Percentiles rank a stretch among this genome's conserved stretches.
These are phyloP conservation scores for Channa maculata DNA, from an alignment of 2,113 vertebrate genomes.

Conservation along the genomic window DNA sequence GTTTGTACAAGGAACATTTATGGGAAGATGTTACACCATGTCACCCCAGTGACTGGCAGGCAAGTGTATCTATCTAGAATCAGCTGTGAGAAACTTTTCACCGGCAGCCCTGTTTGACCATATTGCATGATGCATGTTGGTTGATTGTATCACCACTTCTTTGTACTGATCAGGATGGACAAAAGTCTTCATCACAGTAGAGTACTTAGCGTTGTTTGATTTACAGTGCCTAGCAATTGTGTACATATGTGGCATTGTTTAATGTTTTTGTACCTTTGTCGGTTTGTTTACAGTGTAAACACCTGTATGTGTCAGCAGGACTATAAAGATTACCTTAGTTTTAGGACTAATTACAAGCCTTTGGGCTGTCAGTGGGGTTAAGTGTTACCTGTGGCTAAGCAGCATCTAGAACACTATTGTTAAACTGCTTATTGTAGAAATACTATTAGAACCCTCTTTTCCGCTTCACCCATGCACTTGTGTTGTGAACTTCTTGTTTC, in stretches of 20 bases:
- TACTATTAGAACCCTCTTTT: constrained; percentile 44
- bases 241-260: neutral
- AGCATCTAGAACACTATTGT: constrained; percentile 43
- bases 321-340: constrained; percentile 14
- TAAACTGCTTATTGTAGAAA: constrained; percentile 43
- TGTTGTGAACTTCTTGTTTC: neutral
- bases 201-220: neutral
- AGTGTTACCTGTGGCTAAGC: constrained; percentile 58
- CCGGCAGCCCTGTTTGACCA: constrained; percentile 41
- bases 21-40: constrained; percentile 23
- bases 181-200: neutral
- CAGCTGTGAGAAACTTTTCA: constrained; percentile 43
- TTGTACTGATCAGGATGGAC: neutral
- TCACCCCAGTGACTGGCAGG: constrained; percentile 21
- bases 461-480: constrained; percentile 1
- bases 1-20: constrained; percentile 45
- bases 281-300: constrained; percentile 13
- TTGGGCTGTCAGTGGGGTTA: constrained; percentile 37
- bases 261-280: constrained; percentile 4
- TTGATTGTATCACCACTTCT: constrained; percentile 6
- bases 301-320: constrained; percentile 18
- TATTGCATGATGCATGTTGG: neutral
- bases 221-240: neutral
- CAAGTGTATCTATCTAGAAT: constrained; percentile 25
- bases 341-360: constrained; percentile 56